Evolutionary conservation across 2,797 vertebrate species (phyloP).

Genomic region (Calcarius lapponicus): DNA sequence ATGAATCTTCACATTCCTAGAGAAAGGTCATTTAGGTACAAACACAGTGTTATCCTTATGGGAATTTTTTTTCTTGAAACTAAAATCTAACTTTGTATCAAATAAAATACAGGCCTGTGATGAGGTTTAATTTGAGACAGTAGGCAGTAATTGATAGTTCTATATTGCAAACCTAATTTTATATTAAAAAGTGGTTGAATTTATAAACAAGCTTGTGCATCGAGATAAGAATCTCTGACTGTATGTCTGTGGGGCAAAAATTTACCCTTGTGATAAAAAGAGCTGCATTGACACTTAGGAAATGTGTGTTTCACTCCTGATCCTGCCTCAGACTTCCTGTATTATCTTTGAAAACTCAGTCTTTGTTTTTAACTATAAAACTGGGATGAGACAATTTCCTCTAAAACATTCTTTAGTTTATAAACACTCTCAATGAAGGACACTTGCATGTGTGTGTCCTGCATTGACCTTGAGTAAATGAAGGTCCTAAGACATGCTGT

Average conservation of each 20-base stretch:
- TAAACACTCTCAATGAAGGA: background rate
- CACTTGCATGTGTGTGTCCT: background rate
- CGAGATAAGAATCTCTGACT: background rate
- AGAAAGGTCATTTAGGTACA: conserved; percentile 40
- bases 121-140: background rate
- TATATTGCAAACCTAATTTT: background rate
- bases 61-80: conserved; percentile 23
- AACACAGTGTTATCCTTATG: background rate
- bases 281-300: background rate
- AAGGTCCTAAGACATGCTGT: background rate
- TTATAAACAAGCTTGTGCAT: background rate
- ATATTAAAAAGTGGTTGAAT: background rate
- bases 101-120: conserved; percentile 9
- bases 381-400: background rate
- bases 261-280: background rate
- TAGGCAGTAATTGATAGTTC: background rate
- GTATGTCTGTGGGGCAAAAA: background rate
- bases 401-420: background rate
- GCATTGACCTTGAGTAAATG: background rate
- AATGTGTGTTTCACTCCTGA: background rate
- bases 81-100: conserved; percentile 7
- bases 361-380: background rate
- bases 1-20: background rate
- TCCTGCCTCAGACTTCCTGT: background rate
- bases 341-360: conserved; percentile 3